Evolutionary conservation across 2,797 vertebrate species (phyloP).

Genomic region (Gorsachius magnificus): DNA sequence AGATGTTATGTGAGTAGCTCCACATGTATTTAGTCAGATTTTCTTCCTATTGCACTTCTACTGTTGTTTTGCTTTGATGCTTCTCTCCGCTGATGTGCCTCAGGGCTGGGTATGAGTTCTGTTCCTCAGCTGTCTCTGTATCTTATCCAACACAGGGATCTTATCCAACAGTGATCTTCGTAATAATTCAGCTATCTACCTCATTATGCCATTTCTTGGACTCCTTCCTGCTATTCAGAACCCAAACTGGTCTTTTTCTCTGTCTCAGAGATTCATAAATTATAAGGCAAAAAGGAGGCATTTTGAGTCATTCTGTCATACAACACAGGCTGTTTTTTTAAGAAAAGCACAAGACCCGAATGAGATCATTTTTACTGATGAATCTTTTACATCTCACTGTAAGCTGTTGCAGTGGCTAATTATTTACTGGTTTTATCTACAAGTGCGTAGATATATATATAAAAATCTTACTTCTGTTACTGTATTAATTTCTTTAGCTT

Average conservation of each 20-base stretch:
- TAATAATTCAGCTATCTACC: slow-evolving; percentile 24
- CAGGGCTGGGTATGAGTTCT: not conserved
- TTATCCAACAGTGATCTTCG: slow-evolving; percentile 29
- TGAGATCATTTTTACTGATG: not conserved
- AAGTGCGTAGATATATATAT: not conserved
- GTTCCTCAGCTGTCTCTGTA: slow-evolving; percentile 33
- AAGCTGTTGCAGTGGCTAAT: not conserved
- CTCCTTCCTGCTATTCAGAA: slow-evolving; percentile 26
- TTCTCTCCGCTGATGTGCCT: not conserved
- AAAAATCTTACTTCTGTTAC: not conserved
- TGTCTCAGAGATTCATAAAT: slow-evolving; percentile 16
- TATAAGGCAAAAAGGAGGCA: slow-evolving; percentile 2
- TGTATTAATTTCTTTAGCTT: not conserved
- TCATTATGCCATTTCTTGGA: slow-evolving; percentile 41
- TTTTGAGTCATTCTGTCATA: slow-evolving; percentile 18
- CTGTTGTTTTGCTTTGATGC: not conserved
- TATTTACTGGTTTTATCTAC: not conserved
- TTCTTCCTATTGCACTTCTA: not conserved
- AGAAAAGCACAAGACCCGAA: not conserved
- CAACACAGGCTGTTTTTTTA: not conserved
- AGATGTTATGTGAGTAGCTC: not conserved
- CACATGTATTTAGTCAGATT: not conserved
- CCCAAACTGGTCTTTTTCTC: not conserved
- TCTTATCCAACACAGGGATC: slow-evolving; percentile 27
- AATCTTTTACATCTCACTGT: not conserved